Evolutionary conservation across 2,797 vertebrate species (phyloP), one percentile per base, ranked within the genome.

Genomic region (Coendou prehensilis): DNA sequence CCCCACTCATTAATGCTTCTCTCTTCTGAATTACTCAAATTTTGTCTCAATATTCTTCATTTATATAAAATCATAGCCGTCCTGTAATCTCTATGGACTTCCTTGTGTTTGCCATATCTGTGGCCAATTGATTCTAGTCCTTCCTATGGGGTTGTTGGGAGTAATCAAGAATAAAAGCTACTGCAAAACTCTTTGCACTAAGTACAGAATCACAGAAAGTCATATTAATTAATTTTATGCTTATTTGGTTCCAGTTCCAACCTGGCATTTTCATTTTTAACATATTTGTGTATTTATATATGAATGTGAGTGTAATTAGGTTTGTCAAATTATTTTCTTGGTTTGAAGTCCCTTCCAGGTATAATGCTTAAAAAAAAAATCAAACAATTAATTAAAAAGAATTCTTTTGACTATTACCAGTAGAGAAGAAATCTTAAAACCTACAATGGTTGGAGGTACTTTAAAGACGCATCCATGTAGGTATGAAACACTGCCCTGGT

Each of bases 291-390:
- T 85, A 85, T 89, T 94, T 85, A n/a, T 71, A 1, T 90, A 71
- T 81, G 45, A 61, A 83, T 64, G 10, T 50, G 26, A 79, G 41
- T 92, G 22, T 84, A 81, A 85, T 89, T 95, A 92, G 82, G 33
- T 93, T 79, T 95, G 54, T 86, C 45, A 96, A 75, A 95, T 94
- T 85, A 89, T 82, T 52, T 93, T 95, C 67, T 76, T 79, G 69
- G 26, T 52, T 95, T 93, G 76, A 95, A 91, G 76, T 85, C 28
- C 89, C 23, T 90, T 95, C n/a, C 8, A 96, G 73, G 63, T 30
- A 87, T 83, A 94, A 73, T 90, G 30, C 14, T 85, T 92, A 54
- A 92, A 78, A 64, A 64, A 91, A 93, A 94, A 85, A 84, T 17
- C 85, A 90, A 97, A 73, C 56, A 90, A 82, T 82, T 85, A 91